Conservation (phyloP, 2,797 vertebrate species). For the Propithecus perrieri region DNA sequence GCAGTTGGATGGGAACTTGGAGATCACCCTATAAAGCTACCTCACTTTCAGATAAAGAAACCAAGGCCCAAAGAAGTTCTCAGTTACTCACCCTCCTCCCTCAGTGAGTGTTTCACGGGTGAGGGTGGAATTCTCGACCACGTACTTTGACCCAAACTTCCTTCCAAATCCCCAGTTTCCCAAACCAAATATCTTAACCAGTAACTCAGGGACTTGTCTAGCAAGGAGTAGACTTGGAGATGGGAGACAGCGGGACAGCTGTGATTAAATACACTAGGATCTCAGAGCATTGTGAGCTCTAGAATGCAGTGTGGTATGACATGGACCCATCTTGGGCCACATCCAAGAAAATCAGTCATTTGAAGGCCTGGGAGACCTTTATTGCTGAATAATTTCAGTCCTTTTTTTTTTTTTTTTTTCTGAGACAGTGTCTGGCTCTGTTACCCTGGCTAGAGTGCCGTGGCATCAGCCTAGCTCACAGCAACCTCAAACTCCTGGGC, state of each 20-base stretch:
- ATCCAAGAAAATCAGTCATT: neutral
- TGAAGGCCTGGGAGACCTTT: neutral
- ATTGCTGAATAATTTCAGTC: neutral
- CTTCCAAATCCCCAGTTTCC: neutral
- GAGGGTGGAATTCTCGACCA: neutral
- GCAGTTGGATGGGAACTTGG: neutral
- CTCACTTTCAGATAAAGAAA: neutral
- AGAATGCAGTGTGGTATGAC: neutral
- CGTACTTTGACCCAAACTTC: neutral
- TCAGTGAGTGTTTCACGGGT: neutral
- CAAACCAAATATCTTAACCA: neutral
- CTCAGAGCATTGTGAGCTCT: rapidly evolving
- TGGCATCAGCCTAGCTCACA: no score
- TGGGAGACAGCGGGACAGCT: no score
- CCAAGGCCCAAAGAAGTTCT: neutral
- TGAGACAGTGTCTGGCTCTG: no score
- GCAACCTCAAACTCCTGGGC: no score
- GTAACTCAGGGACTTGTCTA: neutral
- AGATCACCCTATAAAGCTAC: neutral
- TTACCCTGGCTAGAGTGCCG: no score
- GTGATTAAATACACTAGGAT: neutral
- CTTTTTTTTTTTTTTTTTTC: neutral
- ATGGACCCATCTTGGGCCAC: neutral
- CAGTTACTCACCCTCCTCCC: neutral
- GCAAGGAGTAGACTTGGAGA: neutral